Evolutionary conservation across 1,140 invertebrate genomes (phyloP).

Genomic region (Euwallacea similis): DNA sequence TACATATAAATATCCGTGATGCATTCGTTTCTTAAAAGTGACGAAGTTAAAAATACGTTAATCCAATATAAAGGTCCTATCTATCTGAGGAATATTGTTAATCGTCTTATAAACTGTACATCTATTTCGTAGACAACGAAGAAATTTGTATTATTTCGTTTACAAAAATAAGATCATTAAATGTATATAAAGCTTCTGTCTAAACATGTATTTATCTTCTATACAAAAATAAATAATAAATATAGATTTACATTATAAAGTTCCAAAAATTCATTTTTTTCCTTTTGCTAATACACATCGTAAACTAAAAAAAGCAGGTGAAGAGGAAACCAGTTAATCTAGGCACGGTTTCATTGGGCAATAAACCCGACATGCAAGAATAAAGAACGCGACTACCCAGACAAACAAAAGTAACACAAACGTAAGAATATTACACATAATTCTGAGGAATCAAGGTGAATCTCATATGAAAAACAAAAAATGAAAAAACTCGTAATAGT

Average conservation of each 20-base stretch:
- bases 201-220: constrained; percentile 39
- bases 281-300: constrained; percentile 11
- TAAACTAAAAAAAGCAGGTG: constrained; percentile 15
- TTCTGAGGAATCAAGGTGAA: no score
- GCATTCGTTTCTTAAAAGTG: constrained; percentile 23
- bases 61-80: constrained; percentile 29
- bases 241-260: constrained; percentile 37
- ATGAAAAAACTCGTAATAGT: no score
- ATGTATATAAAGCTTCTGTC: constrained; percentile 35
- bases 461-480: no score
- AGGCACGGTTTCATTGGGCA: background rate
- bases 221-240: constrained; percentile 42
- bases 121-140: constrained; percentile 17
- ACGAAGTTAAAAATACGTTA: constrained; percentile 15
- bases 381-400: background rate
- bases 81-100: constrained; percentile 22
- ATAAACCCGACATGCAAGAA: background rate
- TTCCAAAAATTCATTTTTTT: constrained; percentile 32
- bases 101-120: constrained; percentile 33
- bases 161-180: constrained; percentile 35
- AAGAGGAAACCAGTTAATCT: background rate
- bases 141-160: constrained; percentile 25
- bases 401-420: no score
- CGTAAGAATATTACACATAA: no score
- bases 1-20: constrained; percentile 27